These are phyloP conservation scores for Corythornis cristatus DNA, from an alignment of 2,113 vertebrate genomes.

Conservation along the genomic window DNA sequence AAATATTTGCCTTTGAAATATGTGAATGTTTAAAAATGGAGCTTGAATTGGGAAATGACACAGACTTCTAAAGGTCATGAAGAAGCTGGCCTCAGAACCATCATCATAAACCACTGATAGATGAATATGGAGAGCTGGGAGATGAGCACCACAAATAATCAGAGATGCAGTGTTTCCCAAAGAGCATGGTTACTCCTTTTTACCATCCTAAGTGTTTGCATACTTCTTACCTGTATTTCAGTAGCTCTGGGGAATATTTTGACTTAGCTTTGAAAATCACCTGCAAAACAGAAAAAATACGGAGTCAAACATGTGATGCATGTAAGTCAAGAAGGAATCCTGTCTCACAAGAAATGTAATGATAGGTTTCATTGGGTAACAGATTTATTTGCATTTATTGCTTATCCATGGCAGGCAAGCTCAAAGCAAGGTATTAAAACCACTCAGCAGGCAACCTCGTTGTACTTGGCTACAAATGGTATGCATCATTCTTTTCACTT, in stretches of 20 bases:
- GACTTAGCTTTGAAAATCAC: constrained; percentile 96
- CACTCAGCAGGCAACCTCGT: not conserved
- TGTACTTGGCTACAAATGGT: not conserved
- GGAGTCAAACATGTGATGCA: not conserved
- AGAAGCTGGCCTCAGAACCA: not conserved
- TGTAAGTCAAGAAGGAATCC: not conserved
- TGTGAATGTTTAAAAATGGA: not conserved
- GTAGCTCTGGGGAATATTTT: constrained; percentile 90
- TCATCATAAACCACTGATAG: not conserved
- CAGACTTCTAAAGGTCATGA: not conserved
- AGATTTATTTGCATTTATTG: not conserved
- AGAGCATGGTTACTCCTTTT: not conserved
- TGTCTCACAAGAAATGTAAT: not conserved
- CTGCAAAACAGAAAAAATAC: constrained; percentile 72
- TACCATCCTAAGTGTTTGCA: not conserved
- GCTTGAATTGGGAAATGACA: not conserved
- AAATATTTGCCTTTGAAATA: constrained; percentile 10
- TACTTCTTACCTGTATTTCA: constrained; percentile 87
- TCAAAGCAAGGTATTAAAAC: not conserved
- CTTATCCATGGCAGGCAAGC: not conserved
- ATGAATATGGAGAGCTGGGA: not conserved
- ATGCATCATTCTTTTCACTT: not conserved
- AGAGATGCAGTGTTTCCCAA: not conserved
- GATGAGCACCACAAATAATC: not conserved
- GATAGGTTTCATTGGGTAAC: not conserved